Base-by-base conservation (phyloP, 2,113 vertebrate species). In the Halichoeres trimaculatus region DNA sequence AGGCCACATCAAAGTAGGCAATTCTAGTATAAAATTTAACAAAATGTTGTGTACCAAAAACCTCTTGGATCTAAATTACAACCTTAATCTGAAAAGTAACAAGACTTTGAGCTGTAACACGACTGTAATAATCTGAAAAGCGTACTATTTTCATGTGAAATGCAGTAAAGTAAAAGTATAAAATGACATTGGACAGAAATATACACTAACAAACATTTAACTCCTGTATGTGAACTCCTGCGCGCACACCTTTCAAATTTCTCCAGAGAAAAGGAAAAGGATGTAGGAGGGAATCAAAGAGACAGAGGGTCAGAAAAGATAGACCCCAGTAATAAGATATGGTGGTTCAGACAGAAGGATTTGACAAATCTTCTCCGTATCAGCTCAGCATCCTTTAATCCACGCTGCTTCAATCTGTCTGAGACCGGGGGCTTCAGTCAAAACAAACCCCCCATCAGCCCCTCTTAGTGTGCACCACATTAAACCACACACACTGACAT, bases 311-410 rank as follows among this genome's bases (percentile, higher is more conserved):
- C 53, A 64, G 69, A 55, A 68, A 70, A 57, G 59, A 61, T 45
- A 73, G 66, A 65, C 24, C 0, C 3, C 36, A 38, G 48, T 76
- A 84, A 87, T 78, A 80, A 90, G 82, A 85, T 78, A 74, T 45
- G 0, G 22, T 45, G 80, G 56, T 64, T 86, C 70, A 88, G 86
- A 88, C 84, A 75, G 80, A 82, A 47, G 86, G 89, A 88, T 88
- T 88, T 89, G 60, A 82, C 81, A 89, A 88, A 90, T 89, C 90
- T 83, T 66, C 40, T 81, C 64, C 47, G 66, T 81, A 88, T 90
- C 85, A 82, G 86, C 85, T 81, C 78, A 85, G 57, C 61, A 79
- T 72, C 61, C 66, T 77, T 83, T 88, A 91, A 90, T 90, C 88
- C 81, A 52, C 17, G 63, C 57, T 58, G 65, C 66, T 84, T 88